Evolutionary conservation across 2,113 vertebrate genomes (phyloP).

Genomic region (Hucho hucho): DNA sequence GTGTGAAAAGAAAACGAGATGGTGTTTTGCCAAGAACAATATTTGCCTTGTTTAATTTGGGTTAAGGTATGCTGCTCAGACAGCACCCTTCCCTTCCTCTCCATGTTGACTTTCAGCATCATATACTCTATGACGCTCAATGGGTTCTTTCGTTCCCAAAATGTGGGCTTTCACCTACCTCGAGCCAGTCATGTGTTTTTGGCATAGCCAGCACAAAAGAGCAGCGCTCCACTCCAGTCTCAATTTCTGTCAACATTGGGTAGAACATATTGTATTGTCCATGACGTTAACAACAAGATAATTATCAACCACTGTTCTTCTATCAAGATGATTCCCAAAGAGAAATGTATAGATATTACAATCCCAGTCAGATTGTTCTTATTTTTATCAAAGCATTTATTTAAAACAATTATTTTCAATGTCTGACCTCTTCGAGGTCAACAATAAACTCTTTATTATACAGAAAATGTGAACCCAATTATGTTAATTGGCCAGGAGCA

Average conservation of each 20-base stretch:
- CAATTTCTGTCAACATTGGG: not conserved
- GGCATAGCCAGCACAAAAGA: not conserved
- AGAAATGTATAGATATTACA: no score
- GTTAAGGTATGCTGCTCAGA: constrained; percentile 16
- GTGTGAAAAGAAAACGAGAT: not conserved
- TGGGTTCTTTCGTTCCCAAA: constrained; percentile 24
- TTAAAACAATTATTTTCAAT: not conserved
- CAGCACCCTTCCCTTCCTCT: constrained; percentile 30
- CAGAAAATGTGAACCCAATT: not conserved
- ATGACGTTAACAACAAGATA: not conserved
- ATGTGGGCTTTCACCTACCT: constrained; percentile 14
- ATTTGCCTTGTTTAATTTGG: constrained; percentile 40
- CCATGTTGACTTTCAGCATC: constrained; percentile 29
- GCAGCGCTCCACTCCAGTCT: not conserved
- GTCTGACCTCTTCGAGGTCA: not conserved
- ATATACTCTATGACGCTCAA: constrained; percentile 23
- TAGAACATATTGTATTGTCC: not conserved
- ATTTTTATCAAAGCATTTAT: no score
- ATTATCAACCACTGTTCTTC: not conserved
- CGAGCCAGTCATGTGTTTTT: constrained; percentile 5
- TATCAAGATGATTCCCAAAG: not conserved
- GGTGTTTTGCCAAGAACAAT: constrained; percentile 31
- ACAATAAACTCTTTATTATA: not conserved
- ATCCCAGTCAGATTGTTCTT: no score
- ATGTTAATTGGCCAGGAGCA: not conserved